Evolutionary conservation across 1,140 invertebrate genomes (phyloP).

Genomic region (Ceratoteleas bidentatus): DNA sequence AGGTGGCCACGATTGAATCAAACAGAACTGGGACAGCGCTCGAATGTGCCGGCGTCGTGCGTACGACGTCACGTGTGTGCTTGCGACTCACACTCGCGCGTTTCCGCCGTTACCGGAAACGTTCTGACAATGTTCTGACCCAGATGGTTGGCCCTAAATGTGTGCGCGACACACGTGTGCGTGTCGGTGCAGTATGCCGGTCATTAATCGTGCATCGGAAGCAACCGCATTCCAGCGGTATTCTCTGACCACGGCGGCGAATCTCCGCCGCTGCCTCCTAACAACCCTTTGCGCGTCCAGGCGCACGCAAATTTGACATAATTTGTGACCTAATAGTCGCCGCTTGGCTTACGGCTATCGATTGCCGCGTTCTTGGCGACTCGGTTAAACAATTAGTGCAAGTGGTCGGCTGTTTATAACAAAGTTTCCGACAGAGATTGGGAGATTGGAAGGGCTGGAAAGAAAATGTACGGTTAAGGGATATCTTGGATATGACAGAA

Average conservation of each 20-base stretch:
- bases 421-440: background rate
- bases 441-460: background rate
- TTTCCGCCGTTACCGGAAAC: slow-evolving; percentile 53
- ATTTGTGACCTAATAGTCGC: slow-evolving; percentile 32
- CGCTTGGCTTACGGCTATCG: slow-evolving; percentile 9
- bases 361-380: background rate
- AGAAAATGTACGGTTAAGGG: no score
- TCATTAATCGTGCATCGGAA: slow-evolving; percentile 69
- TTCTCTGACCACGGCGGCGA: slow-evolving; percentile 63
- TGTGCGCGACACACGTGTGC: slow-evolving; percentile 18
- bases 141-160: slow-evolving; percentile 35
- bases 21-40: slow-evolving; percentile 33
- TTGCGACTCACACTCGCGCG: slow-evolving; percentile 24
- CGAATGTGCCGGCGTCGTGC: slow-evolving; percentile 7
- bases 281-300: slow-evolving; percentile 35
- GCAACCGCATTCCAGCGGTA: slow-evolving; percentile 67
- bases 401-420: no score
- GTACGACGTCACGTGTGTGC: slow-evolving; percentile 13
- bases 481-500: no score
- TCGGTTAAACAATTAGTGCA: no score
- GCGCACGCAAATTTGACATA: slow-evolving; percentile 40
- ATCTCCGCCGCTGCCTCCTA: slow-evolving; percentile 48
- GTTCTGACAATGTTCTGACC: slow-evolving; percentile 53
- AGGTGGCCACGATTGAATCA: slow-evolving; percentile 38
- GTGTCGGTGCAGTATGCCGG: slow-evolving; percentile 20